These are phyloP conservation scores for Octodon degus DNA, from an alignment of 2,113 vertebrate species.

Conservation along the genomic window DNA sequence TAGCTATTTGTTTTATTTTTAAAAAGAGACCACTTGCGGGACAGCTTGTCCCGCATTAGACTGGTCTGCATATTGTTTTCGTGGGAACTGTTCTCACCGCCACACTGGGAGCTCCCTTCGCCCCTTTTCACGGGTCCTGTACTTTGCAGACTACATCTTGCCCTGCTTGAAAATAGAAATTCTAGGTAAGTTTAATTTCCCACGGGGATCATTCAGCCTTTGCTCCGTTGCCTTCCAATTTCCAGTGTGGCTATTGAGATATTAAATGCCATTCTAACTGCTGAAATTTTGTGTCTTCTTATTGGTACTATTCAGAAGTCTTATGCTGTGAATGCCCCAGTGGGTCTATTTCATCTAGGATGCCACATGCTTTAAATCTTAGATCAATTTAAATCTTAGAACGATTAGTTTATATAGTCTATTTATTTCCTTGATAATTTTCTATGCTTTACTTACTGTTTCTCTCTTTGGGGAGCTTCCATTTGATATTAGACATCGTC, in stretches of 20 bases:
- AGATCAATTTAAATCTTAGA: not conserved
- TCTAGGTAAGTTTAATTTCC: slow-evolving; percentile 2
- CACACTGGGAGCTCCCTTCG: not conserved
- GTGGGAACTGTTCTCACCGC: not conserved
- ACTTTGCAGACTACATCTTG: not conserved
- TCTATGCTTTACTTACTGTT: not conserved
- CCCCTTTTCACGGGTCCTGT: not conserved
- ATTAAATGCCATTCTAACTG: not conserved
- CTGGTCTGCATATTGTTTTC: not conserved
- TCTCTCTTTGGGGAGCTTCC: not conserved
- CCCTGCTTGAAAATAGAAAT: not conserved
- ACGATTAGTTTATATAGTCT: not conserved
- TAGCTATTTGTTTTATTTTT: not conserved
- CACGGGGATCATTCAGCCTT: not conserved
- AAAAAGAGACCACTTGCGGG: not conserved
- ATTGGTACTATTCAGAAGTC: not conserved
- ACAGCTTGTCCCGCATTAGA: not conserved
- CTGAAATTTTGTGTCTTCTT: not conserved
- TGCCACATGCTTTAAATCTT: not conserved
- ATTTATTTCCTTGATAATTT: not conserved
- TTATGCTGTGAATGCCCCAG: not conserved
- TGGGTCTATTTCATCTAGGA: not conserved
- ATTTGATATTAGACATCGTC: not conserved
- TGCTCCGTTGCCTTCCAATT: not conserved
- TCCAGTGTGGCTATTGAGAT: not conserved